Base-by-base conservation (phyloP, 2,113 vertebrate genomes). In the Reinhardtius hippoglossoides region DNA sequence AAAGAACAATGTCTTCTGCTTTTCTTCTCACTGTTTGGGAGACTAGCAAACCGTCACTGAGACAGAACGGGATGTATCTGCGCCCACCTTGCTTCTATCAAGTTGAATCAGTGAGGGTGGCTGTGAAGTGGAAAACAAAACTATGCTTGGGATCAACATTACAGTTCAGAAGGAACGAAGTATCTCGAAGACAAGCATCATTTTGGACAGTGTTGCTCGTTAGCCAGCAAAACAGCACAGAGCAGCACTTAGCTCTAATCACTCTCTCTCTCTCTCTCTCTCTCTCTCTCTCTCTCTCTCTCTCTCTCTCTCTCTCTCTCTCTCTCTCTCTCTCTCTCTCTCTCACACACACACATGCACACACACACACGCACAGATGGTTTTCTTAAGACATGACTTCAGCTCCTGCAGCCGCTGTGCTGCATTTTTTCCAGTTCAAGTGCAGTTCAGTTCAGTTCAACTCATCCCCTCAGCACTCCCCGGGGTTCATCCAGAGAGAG, bases 401-500 rank as follows among this genome's bases (percentile, higher is more conserved):
- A 83, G 76, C 79, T 67, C 55, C 71, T 78, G 44, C 23, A 46
- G 71, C 80, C 67, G 68, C 58, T 77, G 27, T 68, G 73, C 57
- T 67, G 73, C 40, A 40, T 71, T 78, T 57, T 67, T 88, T 85
- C 80, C 83, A 90, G 87, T 91, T 92, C 90, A 92, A 80, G 71
- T 71, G 80, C 87, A 89, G 90, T 93, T 91, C 89, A 89, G 89
- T n/a, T 6, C 37, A 6, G 12, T 46, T 84, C 70, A 79, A 58
- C 77, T 74, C 66, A 78, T 88, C 82, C 84, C 78, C 74, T 76
- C 63, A 71, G 76, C 70, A n/a, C 63, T 79, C 80, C 67, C 71
- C 13, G 57, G 67, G 60, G 83, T 82, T 62, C 21, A 57, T 83
- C 18, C 71, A 58, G 68, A 66, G 67, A 88, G 57, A 83, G 69